Percentiles rank a stretch among this genome's conserved stretches.
These are phyloP conservation scores for Limnephilus lunatus DNA, from an alignment of 2,888 invertebrate species.

Conservation along the genomic window DNA sequence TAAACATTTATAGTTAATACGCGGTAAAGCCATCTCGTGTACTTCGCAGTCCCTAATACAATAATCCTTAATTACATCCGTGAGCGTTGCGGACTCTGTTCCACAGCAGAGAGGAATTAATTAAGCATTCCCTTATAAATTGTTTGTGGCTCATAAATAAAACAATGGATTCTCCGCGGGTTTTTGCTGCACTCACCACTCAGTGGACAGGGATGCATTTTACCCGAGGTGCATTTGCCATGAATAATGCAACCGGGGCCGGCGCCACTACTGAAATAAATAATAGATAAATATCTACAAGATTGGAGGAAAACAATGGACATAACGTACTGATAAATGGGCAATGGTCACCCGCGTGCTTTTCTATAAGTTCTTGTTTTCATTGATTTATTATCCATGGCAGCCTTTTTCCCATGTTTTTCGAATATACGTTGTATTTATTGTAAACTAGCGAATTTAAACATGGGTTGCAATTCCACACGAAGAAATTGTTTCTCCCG, in stretches of 20 bases:
- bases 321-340: neutral
- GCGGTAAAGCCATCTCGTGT: neutral
- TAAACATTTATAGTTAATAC: neutral
- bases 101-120: constrained; percentile 32
- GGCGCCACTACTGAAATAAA: constrained; percentile 52
- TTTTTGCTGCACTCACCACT: constrained; percentile 42
- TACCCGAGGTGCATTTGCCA: constrained; percentile 55
- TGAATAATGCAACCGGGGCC: constrained; percentile 55
- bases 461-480: too few relatives aligned
- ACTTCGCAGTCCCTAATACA: constrained; percentile 15
- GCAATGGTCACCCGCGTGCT: neutral
- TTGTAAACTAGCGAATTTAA: neutral
- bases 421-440: neutral
- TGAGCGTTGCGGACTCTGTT: constrained; percentile 14
- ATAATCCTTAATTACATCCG: constrained; percentile 41
- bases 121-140: constrained; percentile 54
- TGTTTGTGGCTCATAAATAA: constrained; percentile 55
- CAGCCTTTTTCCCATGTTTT: neutral
- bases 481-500: too few relatives aligned
- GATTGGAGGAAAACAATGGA: neutral
- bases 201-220: constrained; percentile 47
- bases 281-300: constrained; percentile 7
- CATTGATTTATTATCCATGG: neutral
- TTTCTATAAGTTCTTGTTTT: neutral
- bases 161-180: constrained; percentile 51